phyloP scores from a whole-genome alignment of 2,113 vertebrate genomes.

The Xiphophorus couchianus region DNA sequence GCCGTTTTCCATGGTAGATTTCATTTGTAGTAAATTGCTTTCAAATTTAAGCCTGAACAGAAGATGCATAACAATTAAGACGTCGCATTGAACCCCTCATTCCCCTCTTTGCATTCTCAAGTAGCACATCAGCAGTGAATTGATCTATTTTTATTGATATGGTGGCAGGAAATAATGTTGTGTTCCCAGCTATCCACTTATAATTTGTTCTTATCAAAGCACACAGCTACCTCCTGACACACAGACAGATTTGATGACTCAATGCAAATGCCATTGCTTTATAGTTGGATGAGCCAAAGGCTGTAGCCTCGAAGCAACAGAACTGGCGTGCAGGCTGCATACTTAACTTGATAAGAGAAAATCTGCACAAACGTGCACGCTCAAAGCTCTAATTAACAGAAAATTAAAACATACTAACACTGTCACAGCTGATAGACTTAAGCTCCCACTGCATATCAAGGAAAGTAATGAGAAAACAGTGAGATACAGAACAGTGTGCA shows the following conservation, averaged over 20 bases:
- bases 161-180: constrained; percentile 46
- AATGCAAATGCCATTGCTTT: constrained; percentile 54
- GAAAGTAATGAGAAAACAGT: constrained; percentile 2
- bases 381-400: constrained; percentile 6
- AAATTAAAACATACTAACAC: constrained; percentile 3
- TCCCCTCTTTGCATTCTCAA: constrained; percentile 36
- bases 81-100: constrained; percentile 36
- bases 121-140: constrained; percentile 47
- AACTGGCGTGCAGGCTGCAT: constrained; percentile 27
- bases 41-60: constrained; percentile 23
- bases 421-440: neutral
- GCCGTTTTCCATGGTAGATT: constrained; percentile 10
- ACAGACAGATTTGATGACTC: constrained; percentile 46
- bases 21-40: constrained; percentile 34
- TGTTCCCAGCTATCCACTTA: constrained; percentile 51
- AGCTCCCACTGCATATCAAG: neutral
- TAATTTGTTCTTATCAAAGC: constrained; percentile 45
- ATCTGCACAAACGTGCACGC: constrained; percentile 25
- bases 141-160: constrained; percentile 45
- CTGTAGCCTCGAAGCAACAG: constrained; percentile 35
- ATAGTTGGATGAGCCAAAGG: constrained; percentile 43
- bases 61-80: constrained; percentile 31
- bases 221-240: constrained; percentile 46
- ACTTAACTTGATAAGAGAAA: constrained; percentile 15
- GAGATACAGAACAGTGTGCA: neutral